phyloP scores from a whole-genome alignment of 37 sponge, comb jelly and placozoan species.

The Mnemiopsis leidyi region DNA sequence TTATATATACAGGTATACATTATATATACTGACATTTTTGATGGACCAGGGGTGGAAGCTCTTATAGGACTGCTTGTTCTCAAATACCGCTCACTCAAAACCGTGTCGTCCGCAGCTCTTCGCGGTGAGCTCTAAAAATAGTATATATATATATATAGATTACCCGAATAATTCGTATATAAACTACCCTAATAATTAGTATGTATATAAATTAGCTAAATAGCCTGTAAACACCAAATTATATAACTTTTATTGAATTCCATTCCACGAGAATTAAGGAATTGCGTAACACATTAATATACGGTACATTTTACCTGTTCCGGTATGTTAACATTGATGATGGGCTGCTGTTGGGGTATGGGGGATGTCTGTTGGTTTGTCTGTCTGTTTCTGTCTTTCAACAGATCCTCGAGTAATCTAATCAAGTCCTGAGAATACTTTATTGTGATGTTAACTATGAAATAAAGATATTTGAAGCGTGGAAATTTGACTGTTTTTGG shows the following conservation, averaged over 20 bases:
- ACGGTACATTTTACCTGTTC: conserved; percentile 31
- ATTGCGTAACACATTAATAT: too few relatives aligned
- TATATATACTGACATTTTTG: background rate
- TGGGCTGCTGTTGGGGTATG: background rate
- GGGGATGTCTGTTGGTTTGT: background rate
- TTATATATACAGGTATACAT: too few relatives aligned
- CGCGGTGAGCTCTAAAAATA: background rate
- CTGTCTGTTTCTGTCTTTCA: background rate
- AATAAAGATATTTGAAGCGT: too few relatives aligned
- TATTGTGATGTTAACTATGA: background rate
- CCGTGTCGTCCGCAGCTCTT: background rate
- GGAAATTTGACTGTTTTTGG: too few relatives aligned
- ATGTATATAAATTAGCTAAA: too few relatives aligned
- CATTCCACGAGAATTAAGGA: too few relatives aligned
- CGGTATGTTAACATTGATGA: conserved; percentile 40
- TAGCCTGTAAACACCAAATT: too few relatives aligned
- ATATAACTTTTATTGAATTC: too few relatives aligned
- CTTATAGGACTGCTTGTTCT: background rate
- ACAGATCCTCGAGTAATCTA: conserved; percentile 21
- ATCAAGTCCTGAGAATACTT: conserved; percentile 48
- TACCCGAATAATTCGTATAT: too few relatives aligned
- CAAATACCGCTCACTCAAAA: conserved; percentile 5
- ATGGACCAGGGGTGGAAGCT: background rate
- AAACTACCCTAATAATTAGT: too few relatives aligned
- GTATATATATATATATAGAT: too few relatives aligned